Base-by-base conservation (phyloP, 2,797 vertebrate species). In the Acanthurus leucopareius region DNA sequence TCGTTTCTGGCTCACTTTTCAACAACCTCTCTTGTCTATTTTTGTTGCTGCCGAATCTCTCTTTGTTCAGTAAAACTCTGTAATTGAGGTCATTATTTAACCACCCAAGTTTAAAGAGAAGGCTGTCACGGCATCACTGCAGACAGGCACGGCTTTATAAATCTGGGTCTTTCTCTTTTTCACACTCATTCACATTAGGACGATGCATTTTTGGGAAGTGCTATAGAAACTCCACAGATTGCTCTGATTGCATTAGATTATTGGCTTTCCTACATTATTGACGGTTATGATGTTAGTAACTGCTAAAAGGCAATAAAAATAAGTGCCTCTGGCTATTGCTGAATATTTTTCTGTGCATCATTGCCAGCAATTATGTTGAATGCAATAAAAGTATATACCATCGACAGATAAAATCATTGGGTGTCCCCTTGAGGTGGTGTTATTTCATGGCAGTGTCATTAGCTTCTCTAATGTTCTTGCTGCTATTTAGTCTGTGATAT, bases 271-370 rank as follows among this genome's bases (percentile, higher is more conserved):
- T 77, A 35, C 59, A 79, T 84, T 84, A 84, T 77, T 67, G 65
- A 86, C 74, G 35, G 22, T 80, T 75, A 76, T 71, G 73, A 51
- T 72, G 20, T 65, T 69, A 65, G 28, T 68, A 70, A 82, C 69
- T 49, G 73, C 70, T 65, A 40, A 60, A 47, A 47, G n/a, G 13
- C 63, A 58, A 32, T 85, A 71, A 73, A 75, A 70, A 53, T 69
- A 65, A 67, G 63, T 58, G 72, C 71, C 63, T 68, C 35, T 53
- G 74, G 72, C 48, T 42, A 8, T 5, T 25, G 64, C 52, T 19
- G 56, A 49, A 69, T 45, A 5, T 79, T 57, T 57, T 58, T 44
- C 47, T 70, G 25, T 74, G 42, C 61, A 70, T 56, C 20, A 38
- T 67, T 20, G n/a, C 16, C 59, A 44, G 65, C 75, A 57, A 63